Evolutionary conservation across 2,113 vertebrate genomes (phyloP).

Genomic region (Cinclus mexicanus): DNA sequence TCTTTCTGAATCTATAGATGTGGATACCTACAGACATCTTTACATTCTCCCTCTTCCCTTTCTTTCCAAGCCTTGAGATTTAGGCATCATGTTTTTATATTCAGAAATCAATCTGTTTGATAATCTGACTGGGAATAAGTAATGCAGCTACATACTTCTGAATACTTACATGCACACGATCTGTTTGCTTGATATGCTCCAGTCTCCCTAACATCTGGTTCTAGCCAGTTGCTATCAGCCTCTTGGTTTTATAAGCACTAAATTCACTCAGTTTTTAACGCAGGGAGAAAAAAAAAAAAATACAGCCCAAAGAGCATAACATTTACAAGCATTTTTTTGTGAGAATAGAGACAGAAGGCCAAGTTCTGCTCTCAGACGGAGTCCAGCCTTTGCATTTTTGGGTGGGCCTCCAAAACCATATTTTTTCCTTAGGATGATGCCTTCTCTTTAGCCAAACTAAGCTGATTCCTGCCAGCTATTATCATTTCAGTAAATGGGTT

Average conservation of each 20-base stretch:
- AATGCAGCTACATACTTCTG: conserved; percentile 66
- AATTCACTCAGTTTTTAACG: conserved; percentile 57
- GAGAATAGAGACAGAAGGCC: conserved; percentile 48
- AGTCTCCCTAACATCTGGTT: conserved; percentile 70
- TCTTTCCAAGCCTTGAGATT: neutral
- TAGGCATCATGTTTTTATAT: conserved; percentile 57
- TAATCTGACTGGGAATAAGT: conserved; percentile 65
- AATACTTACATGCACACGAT: conserved; percentile 54
- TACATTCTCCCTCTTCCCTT: neutral
- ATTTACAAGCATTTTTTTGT: conserved; percentile 63
- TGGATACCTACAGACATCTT: neutral
- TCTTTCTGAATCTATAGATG: neutral
- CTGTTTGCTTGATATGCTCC: conserved; percentile 56
- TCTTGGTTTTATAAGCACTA: conserved; percentile 67
- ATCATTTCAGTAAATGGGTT: neutral
- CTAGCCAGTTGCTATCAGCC: conserved; percentile 60
- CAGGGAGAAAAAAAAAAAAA: neutral
- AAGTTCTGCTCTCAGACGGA: conserved; percentile 38
- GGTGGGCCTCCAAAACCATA: conserved; percentile 20
- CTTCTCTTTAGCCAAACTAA: conserved; percentile 29
- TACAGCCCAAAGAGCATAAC: conserved; percentile 18
- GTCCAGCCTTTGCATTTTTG: conserved; percentile 56
- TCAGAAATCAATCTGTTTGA: conserved; percentile 59
- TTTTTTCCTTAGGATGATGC: conserved; percentile 29
- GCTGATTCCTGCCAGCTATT: conserved; percentile 14